Conservation (phyloP, 37 sponge, comb jelly and placozoan genomes). For the Amphimedon queenslandica region DNA sequence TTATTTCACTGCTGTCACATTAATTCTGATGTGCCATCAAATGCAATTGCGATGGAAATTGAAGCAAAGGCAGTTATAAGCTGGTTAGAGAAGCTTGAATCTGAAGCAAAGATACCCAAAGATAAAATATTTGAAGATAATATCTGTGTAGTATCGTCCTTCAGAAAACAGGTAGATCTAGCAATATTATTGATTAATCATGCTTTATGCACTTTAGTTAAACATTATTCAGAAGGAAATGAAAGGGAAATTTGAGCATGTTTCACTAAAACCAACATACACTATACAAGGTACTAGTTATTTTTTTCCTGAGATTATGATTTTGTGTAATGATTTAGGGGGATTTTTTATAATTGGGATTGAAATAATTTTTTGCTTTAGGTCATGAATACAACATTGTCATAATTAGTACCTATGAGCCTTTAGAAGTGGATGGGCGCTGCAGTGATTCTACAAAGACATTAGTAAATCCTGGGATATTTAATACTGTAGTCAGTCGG, state of each 20-base stretch:
- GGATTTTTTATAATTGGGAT: no score
- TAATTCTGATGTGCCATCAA: background rate
- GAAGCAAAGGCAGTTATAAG: background rate
- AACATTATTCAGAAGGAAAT: background rate
- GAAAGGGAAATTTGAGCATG: background rate
- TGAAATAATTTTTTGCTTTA: background rate
- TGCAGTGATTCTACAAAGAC: slow-evolving; percentile 53
- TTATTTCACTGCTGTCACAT: background rate
- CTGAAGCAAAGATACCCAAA: background rate
- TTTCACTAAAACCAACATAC: background rate
- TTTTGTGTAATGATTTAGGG: no score
- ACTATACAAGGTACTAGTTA: background rate
- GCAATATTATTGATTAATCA: background rate
- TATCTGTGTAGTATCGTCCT: background rate
- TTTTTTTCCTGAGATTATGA: background rate
- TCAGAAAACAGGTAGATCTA: background rate
- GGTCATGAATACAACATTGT: slow-evolving; percentile 54
- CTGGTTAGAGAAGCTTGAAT: background rate
- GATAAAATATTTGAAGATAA: background rate
- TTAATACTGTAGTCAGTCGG: slow-evolving; percentile 68
- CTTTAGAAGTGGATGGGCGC: slow-evolving; percentile 22
- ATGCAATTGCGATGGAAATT: background rate
- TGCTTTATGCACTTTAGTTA: background rate
- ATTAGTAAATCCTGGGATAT: slow-evolving; percentile 45
- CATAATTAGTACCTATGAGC: slow-evolving; percentile 60